Evolutionary conservation across 2,797 vertebrate species (phyloP).

Genomic region (Leptatherina wallacei): DNA sequence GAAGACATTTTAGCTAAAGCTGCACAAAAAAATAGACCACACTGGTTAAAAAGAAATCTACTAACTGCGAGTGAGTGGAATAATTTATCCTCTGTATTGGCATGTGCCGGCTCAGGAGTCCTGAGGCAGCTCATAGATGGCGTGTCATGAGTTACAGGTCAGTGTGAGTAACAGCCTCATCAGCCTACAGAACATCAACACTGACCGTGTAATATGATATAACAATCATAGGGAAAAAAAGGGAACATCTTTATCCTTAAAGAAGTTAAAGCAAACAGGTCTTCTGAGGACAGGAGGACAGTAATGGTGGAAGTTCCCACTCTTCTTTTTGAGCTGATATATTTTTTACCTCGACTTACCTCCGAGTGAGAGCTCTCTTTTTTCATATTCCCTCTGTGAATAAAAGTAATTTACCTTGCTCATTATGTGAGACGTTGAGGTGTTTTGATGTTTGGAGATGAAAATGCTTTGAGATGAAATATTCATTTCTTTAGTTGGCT

Average conservation of each 20-base stretch:
- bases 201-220: slow-evolving; percentile 53
- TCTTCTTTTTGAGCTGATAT: slow-evolving; percentile 10
- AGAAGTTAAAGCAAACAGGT: slow-evolving; percentile 23
- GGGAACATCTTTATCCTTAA: slow-evolving; percentile 1
- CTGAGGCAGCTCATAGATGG: slow-evolving; percentile 47
- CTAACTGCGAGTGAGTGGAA: slow-evolving; percentile 41
- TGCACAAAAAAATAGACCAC: slow-evolving; percentile 30
- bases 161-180: slow-evolving; percentile 25
- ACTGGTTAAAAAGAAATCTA: slow-evolving; percentile 45
- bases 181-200: slow-evolving; percentile 48
- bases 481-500: slow-evolving; percentile 74
- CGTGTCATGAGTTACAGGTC: slow-evolving; percentile 60
- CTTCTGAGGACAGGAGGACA: slow-evolving; percentile 6
- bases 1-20: slow-evolving; percentile 33
- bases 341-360: slow-evolving; percentile 37
- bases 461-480: slow-evolving; percentile 77
- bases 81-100: slow-evolving; percentile 46
- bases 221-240: slow-evolving; percentile 42
- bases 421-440: slow-evolving; percentile 75
- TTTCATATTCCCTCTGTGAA: slow-evolving; percentile 66
- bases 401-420: slow-evolving; percentile 70
- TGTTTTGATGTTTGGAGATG: slow-evolving; percentile 81
- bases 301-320: not conserved
- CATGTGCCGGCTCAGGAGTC: slow-evolving; percentile 44
- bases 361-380: slow-evolving; percentile 52